Conservation (phyloP, 1,140 invertebrate species). For the Heliconius hermathena region DNA sequence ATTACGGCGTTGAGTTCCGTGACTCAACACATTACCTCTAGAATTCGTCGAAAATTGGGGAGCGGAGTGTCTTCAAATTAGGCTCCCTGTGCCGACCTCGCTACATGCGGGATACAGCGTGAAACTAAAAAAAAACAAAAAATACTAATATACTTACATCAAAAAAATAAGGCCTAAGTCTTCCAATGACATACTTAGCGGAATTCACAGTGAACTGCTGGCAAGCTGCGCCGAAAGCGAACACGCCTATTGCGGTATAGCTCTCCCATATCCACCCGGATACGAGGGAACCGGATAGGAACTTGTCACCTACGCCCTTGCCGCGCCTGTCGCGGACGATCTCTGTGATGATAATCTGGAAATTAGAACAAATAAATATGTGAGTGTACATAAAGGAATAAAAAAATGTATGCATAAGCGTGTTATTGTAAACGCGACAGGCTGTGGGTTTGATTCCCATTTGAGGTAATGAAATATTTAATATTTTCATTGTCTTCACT, state of each 20-base stretch:
- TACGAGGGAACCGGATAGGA: constrained; percentile 82
- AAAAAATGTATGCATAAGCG: not conserved
- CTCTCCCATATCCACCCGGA: constrained; percentile 87
- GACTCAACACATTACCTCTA: too few species aligned
- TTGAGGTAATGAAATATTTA: too few species aligned
- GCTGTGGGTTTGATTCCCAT: too few species aligned
- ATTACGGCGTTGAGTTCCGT: too few species aligned
- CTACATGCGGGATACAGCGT: too few species aligned
- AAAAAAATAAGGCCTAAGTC: constrained; percentile 95
- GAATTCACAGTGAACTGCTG: constrained; percentile 92
- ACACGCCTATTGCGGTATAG: constrained; percentile 88
- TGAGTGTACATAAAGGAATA: not conserved
- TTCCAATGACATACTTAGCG: constrained; percentile 94
- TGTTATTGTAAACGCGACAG: too few species aligned
- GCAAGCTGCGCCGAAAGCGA: constrained; percentile 90
- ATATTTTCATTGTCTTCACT: too few species aligned
- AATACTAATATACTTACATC: constrained; percentile 75
- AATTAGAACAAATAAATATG: constrained; percentile 3
- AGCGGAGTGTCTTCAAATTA: too few species aligned
- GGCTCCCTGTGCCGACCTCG: too few species aligned
- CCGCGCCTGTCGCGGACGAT: constrained; percentile 77
- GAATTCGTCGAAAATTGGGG: too few species aligned
- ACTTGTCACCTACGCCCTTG: constrained; percentile 69
- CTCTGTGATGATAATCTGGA: constrained; percentile 84
- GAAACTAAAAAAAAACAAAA: too few species aligned